Conservation (phyloP, 2,888 invertebrate species). For the Apeira syringaria region DNA sequence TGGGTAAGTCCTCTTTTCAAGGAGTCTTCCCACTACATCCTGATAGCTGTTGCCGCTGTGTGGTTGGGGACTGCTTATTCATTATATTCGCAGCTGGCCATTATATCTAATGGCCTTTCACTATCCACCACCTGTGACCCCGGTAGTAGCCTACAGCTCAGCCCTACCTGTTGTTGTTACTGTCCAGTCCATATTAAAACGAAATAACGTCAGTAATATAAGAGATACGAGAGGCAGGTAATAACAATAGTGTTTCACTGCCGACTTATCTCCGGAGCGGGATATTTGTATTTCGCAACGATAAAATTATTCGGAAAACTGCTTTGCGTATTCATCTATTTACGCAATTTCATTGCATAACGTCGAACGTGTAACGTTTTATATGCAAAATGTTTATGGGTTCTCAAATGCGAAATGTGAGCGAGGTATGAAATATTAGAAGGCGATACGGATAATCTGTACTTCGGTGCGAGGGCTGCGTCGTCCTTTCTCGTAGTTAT, state of each 20-base stretch:
- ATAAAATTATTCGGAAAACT: slow-evolving; percentile 41
- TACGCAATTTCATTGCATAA: slow-evolving; percentile 48
- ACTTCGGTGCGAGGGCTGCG: too few species aligned
- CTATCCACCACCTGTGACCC: too few species aligned
- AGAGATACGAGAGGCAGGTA: slow-evolving; percentile 19
- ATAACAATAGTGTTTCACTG: slow-evolving; percentile 29
- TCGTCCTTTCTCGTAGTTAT: slow-evolving; percentile 10
- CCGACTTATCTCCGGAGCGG: slow-evolving; percentile 16
- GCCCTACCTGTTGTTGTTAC: too few species aligned
- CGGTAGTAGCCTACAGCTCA: too few species aligned
- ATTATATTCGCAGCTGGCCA: too few species aligned
- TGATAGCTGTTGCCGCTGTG: too few species aligned
- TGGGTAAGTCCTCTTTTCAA: too few species aligned
- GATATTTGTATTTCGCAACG: slow-evolving; percentile 33
- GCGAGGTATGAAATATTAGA: slow-evolving; percentile 12
- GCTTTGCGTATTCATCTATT: slow-evolving; percentile 31
- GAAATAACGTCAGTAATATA: slow-evolving; percentile 22
- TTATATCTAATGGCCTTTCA: too few species aligned
- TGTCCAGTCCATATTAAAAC: too few species aligned
- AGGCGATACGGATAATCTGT: slow-evolving; percentile 10
- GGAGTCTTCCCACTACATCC: too few species aligned
- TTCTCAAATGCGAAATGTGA: slow-evolving; percentile 18
- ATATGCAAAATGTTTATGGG: slow-evolving; percentile 44
- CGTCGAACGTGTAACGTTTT: slow-evolving; percentile 39
- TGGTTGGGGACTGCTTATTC: too few species aligned